Conservation (phyloP, 2,888 invertebrate genomes). For the Ernsta delagoae region DNA sequence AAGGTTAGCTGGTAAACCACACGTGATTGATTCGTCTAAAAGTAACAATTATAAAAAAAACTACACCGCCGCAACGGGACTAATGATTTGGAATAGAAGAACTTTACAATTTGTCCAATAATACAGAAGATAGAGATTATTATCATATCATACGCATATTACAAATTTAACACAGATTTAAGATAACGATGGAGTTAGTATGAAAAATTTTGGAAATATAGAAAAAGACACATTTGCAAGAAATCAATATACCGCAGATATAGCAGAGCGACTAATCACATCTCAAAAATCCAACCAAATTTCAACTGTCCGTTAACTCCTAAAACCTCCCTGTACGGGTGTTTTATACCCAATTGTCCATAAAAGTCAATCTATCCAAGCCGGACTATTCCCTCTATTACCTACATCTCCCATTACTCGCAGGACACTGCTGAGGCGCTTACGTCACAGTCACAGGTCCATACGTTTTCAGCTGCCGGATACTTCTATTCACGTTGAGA, state of each 20-base stretch:
- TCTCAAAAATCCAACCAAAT: too few species aligned
- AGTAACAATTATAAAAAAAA: slow-evolving; percentile 1
- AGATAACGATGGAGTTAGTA: too few species aligned
- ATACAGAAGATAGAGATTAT: background rate
- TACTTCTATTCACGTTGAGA: slow-evolving; percentile 10
- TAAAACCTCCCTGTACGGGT: too few species aligned
- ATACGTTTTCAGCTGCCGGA: slow-evolving; percentile 15
- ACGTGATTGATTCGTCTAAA: background rate
- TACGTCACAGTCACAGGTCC: slow-evolving; percentile 11
- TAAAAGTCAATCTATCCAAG: background rate
- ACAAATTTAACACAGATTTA: too few species aligned
- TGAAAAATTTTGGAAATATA: too few species aligned
- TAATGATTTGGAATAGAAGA: slow-evolving; percentile 3
- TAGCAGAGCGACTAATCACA: too few species aligned
- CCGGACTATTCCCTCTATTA: background rate
- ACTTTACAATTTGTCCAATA: background rate
- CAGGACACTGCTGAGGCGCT: background rate
- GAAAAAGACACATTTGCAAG: too few species aligned
- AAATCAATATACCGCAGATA: too few species aligned
- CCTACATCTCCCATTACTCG: background rate
- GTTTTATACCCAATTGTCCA: background rate
- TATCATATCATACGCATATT: too few species aligned
- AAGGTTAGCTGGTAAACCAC: slow-evolving; percentile 14
- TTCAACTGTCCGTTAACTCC: too few species aligned
- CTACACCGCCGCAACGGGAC: background rate